phyloP scores from a whole-genome alignment of 2,113 vertebrate genomes.

The Brevimyrus niger region DNA sequence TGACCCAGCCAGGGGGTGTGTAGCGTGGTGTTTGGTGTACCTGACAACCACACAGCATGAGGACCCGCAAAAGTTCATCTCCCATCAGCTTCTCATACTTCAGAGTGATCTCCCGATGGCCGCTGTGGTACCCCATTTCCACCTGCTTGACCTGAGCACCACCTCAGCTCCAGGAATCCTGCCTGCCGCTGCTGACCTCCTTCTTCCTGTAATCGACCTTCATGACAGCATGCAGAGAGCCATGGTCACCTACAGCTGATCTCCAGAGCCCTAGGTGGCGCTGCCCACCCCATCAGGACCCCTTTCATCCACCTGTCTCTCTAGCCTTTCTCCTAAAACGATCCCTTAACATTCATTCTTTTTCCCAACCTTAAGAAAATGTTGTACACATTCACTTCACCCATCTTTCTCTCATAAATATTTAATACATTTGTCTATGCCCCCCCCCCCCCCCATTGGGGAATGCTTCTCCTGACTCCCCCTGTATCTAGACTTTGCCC shows the following conservation, averaged over 20 bases:
- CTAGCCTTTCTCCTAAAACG: not conserved
- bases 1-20: not conserved
- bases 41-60: not conserved
- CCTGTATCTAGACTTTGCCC: not conserved
- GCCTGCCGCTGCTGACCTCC: not conserved
- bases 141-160: not conserved
- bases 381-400: conserved; percentile 1
- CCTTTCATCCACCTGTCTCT: not conserved
- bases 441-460: not conserved
- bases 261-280: not conserved
- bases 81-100: not conserved
- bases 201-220: not conserved
- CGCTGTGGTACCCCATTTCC: not conserved
- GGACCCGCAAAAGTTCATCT: not conserved
- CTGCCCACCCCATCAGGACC: too few relatives aligned
- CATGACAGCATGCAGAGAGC: not conserved
- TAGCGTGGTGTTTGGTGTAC: not conserved
- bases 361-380: not conserved
- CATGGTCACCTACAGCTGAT: not conserved
- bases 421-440: not conserved
- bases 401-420: not conserved
- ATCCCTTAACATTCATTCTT: not conserved
- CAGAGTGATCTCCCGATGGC: not conserved
- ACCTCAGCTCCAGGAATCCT: not conserved
- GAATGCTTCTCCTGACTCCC: not conserved